These are phyloP conservation scores for Megamerina dolium DNA, from an alignment of 2,888 invertebrate genomes.

Conservation along the genomic window DNA sequence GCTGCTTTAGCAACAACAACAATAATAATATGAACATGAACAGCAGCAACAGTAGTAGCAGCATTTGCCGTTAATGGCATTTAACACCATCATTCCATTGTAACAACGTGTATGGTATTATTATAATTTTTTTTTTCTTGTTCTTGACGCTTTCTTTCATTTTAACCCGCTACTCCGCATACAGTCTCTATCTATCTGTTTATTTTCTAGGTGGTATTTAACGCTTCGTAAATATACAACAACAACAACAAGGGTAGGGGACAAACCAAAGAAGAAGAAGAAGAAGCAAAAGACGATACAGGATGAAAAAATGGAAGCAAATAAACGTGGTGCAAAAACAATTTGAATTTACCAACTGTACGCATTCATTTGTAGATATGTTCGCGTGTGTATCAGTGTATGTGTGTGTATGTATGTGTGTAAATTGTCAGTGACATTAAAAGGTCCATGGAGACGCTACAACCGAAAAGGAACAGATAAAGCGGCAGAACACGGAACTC, in stretches of 20 bases:
- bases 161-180: neutral
- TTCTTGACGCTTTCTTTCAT: too few relatives aligned
- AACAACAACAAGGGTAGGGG: conserved; percentile 3
- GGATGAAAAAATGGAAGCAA: too few relatives aligned
- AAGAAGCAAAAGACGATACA: too few relatives aligned
- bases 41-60: neutral
- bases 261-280: conserved; percentile 7
- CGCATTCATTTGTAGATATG: neutral
- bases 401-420: conserved; percentile 2
- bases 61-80: conserved; percentile 3
- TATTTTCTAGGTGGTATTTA: conserved; percentile 6
- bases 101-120: too few relatives aligned
- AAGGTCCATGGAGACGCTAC: conserved; percentile 9
- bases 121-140: too few relatives aligned
- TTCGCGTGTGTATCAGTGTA: neutral
- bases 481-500: conserved; percentile 10
- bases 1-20: too few relatives aligned
- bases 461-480: neutral
- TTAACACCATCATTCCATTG: too few relatives aligned
- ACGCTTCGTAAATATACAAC: conserved; percentile 12
- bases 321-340: conserved; percentile 8
- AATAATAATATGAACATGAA: neutral
- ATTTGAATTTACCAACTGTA: conserved; percentile 18
- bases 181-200: too few relatives aligned
- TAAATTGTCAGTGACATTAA: conserved; percentile 18